phyloP scores from a whole-genome alignment of 2,888 invertebrate species.

The Sinhomidia bicolor region DNA sequence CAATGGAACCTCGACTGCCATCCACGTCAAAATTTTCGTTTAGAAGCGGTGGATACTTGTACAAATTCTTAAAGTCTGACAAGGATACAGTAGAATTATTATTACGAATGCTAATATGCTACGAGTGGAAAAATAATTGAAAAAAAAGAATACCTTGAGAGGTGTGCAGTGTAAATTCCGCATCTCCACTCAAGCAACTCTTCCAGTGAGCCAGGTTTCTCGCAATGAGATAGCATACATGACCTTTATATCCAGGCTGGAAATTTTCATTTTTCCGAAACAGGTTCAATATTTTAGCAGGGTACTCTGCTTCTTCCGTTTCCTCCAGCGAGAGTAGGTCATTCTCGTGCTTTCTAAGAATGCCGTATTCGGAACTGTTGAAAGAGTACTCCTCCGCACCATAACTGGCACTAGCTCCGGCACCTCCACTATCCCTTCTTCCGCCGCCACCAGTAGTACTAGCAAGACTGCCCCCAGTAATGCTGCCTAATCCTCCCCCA shows the following conservation, averaged over 20 bases:
- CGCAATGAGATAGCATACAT: slow-evolving; percentile 82
- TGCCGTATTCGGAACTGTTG: slow-evolving; percentile 8
- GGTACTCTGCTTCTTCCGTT: slow-evolving; percentile 76
- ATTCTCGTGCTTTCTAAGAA: slow-evolving; percentile 45
- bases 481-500: not conserved
- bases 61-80: slow-evolving; percentile 83
- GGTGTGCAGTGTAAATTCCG: slow-evolving; percentile 80
- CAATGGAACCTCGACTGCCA: slow-evolving; percentile 71
- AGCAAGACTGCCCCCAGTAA: not conserved
- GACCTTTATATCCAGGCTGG: slow-evolving; percentile 63
- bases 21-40: slow-evolving; percentile 75
- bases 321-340: slow-evolving; percentile 57
- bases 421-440: slow-evolving; percentile 10
- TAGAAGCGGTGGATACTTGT: slow-evolving; percentile 82
- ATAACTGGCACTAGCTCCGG: slow-evolving; percentile 13
- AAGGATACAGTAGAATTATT: too few species aligned
- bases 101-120: too few species aligned
- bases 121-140: too few species aligned
- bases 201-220: slow-evolving; percentile 87
- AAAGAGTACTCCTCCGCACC: slow-evolving; percentile 43
- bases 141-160: slow-evolving; percentile 82
- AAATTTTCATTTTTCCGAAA: slow-evolving; percentile 77
- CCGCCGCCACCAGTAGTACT: slow-evolving; percentile 39
- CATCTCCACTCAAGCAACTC: slow-evolving; percentile 82
- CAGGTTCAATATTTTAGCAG: slow-evolving; percentile 72